Evolutionary conservation across 2,888 invertebrate species (phyloP), one percentile per base, ranked within the genome.

Genomic region (Julus scandinavius): DNA sequence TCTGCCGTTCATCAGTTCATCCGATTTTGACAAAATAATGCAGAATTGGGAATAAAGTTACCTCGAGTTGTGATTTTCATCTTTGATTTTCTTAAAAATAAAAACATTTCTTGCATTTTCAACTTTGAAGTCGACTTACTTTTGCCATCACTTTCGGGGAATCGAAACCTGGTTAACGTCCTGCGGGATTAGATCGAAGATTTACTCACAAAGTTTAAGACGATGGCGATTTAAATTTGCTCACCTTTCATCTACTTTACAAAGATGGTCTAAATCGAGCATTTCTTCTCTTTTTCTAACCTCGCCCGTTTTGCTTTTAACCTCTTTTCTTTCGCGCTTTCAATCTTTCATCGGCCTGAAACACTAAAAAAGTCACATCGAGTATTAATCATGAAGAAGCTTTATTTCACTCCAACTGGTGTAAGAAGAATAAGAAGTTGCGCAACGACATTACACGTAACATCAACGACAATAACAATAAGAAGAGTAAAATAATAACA

Each of bases 1-100:
- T 92, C 95, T 96, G 91, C 97, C 97, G 1, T 98, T 98, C 92
- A 96, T 98, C 84, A 94, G 95, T 17, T 95, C 96, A 89, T 95
- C 95, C 88, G 96, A 96, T 90, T 97, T 96, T 94, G 96, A 97
- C 89, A 93, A 94, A 90, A 95, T 97, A 15, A 95, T 96, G 93
- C 95, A 95, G 91, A 97, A 97, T 91, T 98, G 97, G 97, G 95
- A 96, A 92, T 97, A 93, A 83, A 29, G 29, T 29, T 29, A 29
- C 29, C 29, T 29, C 29, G 29, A 29, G 29, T 29, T 29, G 29
- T 29, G 29, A 29, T 29, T 29, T 29, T 29, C 29, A 29, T 29
- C 29, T 29, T 29, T 29, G 29, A 29, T 29, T 29, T 29, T 29
- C 29, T 29, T 29, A 29, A 29, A 29, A 29, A 29, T 29, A 29